Percentiles rank a stretch among this genome's conserved stretches.
These are phyloP conservation scores for Acrocephalus scirpaceus DNA, from an alignment of 2,797 vertebrate genomes.

Conservation along the genomic window DNA sequence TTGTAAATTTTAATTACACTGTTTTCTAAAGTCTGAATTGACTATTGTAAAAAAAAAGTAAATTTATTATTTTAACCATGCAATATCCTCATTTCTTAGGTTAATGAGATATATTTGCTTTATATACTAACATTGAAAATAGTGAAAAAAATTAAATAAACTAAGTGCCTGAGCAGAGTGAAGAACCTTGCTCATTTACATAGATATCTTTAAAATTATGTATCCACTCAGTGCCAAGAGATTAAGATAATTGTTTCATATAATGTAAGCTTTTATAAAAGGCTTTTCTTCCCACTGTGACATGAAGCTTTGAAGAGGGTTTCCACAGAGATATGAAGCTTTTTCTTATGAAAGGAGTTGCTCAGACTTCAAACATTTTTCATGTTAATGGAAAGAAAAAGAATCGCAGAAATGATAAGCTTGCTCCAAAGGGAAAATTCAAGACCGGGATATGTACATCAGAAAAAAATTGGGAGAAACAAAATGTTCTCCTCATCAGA, in stretches of 20 bases:
- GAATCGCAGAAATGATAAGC: not conserved
- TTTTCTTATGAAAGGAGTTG: not conserved
- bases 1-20: not conserved
- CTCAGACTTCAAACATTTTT: conserved; percentile 28
- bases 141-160: not conserved
- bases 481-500: not conserved
- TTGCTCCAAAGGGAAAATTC: not conserved
- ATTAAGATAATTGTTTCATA: conserved; percentile 46
- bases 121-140: not conserved
- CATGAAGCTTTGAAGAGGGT: conserved; percentile 16
- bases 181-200: not conserved
- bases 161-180: not conserved
- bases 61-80: not conserved
- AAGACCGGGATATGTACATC: not conserved
- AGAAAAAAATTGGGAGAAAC: not conserved
- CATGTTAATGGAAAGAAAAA: not conserved
- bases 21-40: not conserved
- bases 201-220: not conserved
- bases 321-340: conserved; percentile 11
- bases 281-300: not conserved
- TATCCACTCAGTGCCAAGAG: not conserved
- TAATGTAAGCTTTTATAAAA: conserved; percentile 8
- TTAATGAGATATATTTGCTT: not conserved
- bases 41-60: not conserved
- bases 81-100: not conserved